Conservation (phyloP, 2,797 vertebrate species). For the Lepus townsendii region DNA sequence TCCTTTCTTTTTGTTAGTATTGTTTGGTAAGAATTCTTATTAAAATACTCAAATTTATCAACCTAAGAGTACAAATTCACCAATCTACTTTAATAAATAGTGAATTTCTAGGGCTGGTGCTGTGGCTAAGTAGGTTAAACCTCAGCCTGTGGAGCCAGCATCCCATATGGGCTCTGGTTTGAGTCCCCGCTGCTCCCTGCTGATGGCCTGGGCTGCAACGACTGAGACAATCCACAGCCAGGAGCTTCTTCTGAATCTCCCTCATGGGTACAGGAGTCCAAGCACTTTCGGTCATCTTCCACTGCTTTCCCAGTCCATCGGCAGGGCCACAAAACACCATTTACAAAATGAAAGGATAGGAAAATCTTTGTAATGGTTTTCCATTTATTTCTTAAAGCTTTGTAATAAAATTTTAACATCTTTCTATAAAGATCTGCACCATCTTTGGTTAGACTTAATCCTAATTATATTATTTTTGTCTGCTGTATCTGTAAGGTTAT, state of each 20-base stretch:
- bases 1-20: constrained; percentile 12
- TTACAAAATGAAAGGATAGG: too few relatives aligned
- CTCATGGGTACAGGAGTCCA: too few relatives aligned
- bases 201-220: too few relatives aligned
- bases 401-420: not conserved
- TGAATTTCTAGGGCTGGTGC: not conserved
- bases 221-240: too few relatives aligned
- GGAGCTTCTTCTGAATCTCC: too few relatives aligned
- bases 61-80: not conserved
- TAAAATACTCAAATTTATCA: not conserved
- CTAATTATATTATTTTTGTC: constrained; percentile 23
- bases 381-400: constrained; percentile 5
- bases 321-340: too few relatives aligned
- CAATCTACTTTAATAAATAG: not conserved
- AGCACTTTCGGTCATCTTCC: too few relatives aligned
- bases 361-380: not conserved
- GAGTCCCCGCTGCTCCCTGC: too few relatives aligned
- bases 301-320: too few relatives aligned
- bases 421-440: constrained; percentile 42
- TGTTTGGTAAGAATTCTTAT: not conserved
- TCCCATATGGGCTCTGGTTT: too few relatives aligned
- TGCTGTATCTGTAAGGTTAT: not conserved
- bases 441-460: constrained; percentile 39
- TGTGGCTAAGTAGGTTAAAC: too few relatives aligned
- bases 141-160: too few relatives aligned